Conservation (phyloP, 2,888 invertebrate species). For the Noctua pronuba region DNA sequence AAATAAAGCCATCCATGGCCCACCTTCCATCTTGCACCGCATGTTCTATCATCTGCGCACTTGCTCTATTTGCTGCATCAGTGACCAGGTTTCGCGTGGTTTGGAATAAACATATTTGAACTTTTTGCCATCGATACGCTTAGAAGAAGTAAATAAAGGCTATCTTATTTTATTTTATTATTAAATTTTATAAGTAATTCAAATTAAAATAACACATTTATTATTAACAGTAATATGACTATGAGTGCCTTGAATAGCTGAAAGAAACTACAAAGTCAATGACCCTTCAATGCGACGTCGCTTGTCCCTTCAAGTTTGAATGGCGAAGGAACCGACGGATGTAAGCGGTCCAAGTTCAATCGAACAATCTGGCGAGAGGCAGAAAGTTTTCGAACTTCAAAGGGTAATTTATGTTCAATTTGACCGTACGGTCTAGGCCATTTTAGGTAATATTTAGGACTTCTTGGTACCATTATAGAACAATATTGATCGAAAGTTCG, state of each 20-base stretch:
- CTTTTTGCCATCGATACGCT: no score
- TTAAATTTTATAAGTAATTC: background rate
- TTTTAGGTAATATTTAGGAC: constrained; percentile 6
- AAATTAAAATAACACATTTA: background rate
- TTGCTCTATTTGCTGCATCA: no score
- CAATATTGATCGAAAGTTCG: background rate
- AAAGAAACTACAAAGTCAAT: constrained; percentile 29
- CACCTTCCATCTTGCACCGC: no score
- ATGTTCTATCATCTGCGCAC: no score
- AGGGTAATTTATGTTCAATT: constrained; percentile 33
- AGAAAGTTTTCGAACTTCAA: constrained; percentile 27
- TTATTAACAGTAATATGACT: background rate
- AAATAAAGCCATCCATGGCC: background rate
- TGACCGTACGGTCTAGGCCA: constrained; percentile 13
- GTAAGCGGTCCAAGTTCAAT: constrained; percentile 35
- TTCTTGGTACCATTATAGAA: background rate
- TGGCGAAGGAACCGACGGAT: constrained; percentile 25
- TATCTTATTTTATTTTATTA: background rate
- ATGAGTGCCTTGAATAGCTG: background rate
- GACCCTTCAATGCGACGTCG: constrained; percentile 23
- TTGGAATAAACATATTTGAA: no score
- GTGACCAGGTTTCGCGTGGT: no score
- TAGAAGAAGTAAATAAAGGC: no score
- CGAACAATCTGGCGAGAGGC: constrained; percentile 37
- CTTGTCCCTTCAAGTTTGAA: constrained; percentile 48